Conservation (phyloP, 64 coral and sea anemone species). For the Trachythela sp. region DNA sequence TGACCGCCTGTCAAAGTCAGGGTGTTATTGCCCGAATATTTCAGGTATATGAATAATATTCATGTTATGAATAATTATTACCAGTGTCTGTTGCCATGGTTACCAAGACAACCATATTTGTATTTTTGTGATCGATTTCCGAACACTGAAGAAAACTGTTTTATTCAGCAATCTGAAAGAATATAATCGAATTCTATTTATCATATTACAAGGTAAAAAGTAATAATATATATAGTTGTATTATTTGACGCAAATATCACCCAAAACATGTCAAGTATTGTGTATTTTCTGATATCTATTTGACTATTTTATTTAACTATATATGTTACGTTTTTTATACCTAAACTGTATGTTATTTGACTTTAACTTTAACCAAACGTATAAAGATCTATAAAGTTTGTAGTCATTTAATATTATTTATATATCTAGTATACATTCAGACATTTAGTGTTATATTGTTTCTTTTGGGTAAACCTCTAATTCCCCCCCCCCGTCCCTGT, state of each 20-base stretch:
- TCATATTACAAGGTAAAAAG: too few species aligned
- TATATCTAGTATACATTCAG: too few species aligned
- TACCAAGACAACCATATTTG: neutral
- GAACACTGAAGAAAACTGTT: neutral
- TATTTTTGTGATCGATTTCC: neutral
- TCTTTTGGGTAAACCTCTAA: too few species aligned
- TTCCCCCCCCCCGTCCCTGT: too few species aligned
- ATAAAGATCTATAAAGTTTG: too few species aligned
- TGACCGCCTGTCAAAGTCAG: neutral
- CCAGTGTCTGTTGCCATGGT: neutral
- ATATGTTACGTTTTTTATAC: neutral
- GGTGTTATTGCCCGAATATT: conserved; percentile 1
- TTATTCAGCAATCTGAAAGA: neutral
- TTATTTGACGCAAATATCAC: too few species aligned
- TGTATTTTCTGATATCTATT: neutral
- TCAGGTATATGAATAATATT: neutral
- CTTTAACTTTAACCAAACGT: too few species aligned
- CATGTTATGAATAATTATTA: too few species aligned
- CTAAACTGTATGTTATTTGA: neutral
- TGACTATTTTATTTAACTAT: neutral
- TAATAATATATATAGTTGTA: too few species aligned
- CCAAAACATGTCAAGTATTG: too few species aligned
- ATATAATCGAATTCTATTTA: neutral
- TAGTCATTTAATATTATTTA: too few species aligned
- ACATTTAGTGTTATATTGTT: too few species aligned